Evolutionary conservation across 2,797 vertebrate species (phyloP).

Genomic region (Monodelphis domestica): DNA sequence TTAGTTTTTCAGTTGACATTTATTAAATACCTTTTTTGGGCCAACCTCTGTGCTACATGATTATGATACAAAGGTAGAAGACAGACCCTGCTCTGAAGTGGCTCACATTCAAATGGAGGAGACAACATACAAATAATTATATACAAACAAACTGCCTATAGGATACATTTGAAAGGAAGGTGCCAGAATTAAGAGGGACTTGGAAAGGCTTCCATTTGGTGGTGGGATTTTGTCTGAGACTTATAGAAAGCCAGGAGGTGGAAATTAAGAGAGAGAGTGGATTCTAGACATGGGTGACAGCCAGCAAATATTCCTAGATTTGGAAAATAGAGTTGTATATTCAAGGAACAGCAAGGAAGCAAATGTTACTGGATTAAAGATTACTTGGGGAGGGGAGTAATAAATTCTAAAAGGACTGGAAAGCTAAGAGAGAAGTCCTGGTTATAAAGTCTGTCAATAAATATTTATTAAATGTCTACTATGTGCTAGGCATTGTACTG

Average conservation of each 20-base stretch:
- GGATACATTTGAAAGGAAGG: background rate
- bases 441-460: background rate
- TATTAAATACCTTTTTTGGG: no score
- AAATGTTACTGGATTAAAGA: background rate
- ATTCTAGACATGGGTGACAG: background rate
- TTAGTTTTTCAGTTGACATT: background rate
- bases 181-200: background rate
- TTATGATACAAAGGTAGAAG: background rate
- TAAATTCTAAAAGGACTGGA: no score
- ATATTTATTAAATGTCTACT: background rate
- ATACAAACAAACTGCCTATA: background rate
- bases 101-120: background rate
- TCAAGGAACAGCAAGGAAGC: background rate
- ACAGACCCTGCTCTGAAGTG: background rate
- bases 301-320: background rate
- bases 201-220: background rate
- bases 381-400: background rate
- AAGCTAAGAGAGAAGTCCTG: background rate
- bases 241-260: background rate
- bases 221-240: background rate
- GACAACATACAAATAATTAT: no score
- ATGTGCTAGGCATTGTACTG: no score
- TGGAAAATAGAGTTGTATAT: background rate
- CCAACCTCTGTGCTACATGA: background rate
- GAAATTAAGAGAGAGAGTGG: background rate